Base-by-base conservation (phyloP, 2,888 invertebrate species). In the Drosophila anomelani region DNA sequence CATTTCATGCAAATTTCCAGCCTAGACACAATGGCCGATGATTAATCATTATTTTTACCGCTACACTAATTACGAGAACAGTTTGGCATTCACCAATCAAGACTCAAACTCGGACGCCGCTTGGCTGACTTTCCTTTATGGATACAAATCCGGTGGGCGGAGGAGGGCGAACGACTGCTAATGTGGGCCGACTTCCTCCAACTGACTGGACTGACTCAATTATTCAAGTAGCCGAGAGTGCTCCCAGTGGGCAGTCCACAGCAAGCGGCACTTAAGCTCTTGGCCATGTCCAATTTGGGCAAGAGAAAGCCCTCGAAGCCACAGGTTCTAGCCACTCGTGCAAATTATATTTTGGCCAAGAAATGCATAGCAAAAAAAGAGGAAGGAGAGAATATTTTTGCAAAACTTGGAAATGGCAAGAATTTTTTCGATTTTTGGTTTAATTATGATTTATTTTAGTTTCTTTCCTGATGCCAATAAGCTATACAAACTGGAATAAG, bases 191-290 rank as follows among this genome's bases (percentile, higher is more conserved):
- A 34, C 63, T 71, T 77, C 63, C 70, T 20, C 64, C 64, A 55
- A 61, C 72, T 59, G 41, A 41, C 47, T 46, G 67, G 47, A 47
- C 26, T 47, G 26, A 36, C 41, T 49, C 41, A 29, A 51, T 63
- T 63, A 36, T 43, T 29, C 36, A 44, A 51, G 64, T 51, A 64
- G 15, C 20, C 36, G 53, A 77, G 67, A 75, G 84, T 70, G 73
- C 34, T 20, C 78, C 47, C 86, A 75, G 87, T 86, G 84, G 84
- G 84, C 34, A 57, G 86, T 61, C 63, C 43, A 15, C 41, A 38
- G 68, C 41, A 20, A 67, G 39, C 46, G 47, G 68, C 41, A 68
- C 57, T 56, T 32, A 32, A 26, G 69, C 54, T 64, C 75, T 51
- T 58, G 58, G 58, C 46, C 66, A 74, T 49, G 57, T 20, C 73